These are phyloP conservation scores for Philopotamus ludificatus DNA, from an alignment of 1,140 invertebrate species.

Conservation along the genomic window DNA sequence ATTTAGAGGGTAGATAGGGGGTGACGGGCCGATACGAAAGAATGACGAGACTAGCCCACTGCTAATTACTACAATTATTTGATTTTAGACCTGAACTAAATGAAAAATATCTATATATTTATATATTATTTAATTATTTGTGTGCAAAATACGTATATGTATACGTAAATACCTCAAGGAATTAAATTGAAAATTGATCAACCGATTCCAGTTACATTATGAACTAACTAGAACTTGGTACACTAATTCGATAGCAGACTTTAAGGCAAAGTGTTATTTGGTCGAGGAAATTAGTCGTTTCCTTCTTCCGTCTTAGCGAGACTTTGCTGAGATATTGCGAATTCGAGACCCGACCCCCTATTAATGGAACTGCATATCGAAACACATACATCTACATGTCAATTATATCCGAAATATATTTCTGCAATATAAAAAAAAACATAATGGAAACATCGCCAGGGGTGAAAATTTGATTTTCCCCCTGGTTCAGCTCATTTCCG, in stretches of 20 bases:
- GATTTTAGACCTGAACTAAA: too few species aligned
- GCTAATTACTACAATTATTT: too few species aligned
- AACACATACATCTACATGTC: background rate
- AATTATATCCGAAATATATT: background rate
- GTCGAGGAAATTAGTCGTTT: constrained; percentile 31
- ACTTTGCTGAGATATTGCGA: constrained; percentile 1
- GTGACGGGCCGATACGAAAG: too few species aligned
- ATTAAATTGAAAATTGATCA: constrained; percentile 3
- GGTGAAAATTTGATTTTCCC: constrained; percentile 33
- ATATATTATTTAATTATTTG: constrained; percentile 12
- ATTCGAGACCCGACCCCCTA: background rate
- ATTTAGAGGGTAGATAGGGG: constrained; percentile 23
- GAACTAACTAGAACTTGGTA: background rate
- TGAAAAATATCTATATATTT: constrained; percentile 2
- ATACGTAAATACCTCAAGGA: background rate
- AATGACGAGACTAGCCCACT: too few species aligned
- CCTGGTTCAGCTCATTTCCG: constrained; percentile 36
- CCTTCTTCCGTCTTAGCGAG: constrained; percentile 27
- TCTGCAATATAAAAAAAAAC: background rate
- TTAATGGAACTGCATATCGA: background rate
- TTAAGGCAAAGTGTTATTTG: constrained; percentile 29
- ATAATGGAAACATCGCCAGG: constrained; percentile 21
- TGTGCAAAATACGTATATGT: background rate
- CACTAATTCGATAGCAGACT: constrained; percentile 16
- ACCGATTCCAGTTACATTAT: constrained; percentile 2